Base-by-base conservation (phyloP, 1,140 invertebrate species). In the Drosophila pectinifera region DNA sequence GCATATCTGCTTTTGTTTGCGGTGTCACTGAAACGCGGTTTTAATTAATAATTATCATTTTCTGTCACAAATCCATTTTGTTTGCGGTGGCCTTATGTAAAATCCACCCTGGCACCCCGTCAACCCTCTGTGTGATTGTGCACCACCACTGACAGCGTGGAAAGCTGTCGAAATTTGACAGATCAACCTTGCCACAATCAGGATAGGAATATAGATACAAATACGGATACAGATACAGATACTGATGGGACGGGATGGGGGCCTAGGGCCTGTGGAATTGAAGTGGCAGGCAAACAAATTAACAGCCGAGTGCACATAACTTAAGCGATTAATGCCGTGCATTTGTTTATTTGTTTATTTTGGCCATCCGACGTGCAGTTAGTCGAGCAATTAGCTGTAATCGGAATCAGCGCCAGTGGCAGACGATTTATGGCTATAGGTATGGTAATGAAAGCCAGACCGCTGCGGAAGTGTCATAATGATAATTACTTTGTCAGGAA, bases 41-140 rank as follows among this genome's bases (percentile, higher is more conserved):
- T 84, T 85, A 86, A 86, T 82, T 88, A 88, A 88, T 79, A 82
- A 75, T 78, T 78, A 88, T 53, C 38, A 84, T 76, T 76, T 76
- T 57, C 24, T 74, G 59, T 56, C 72, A 63, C 55, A 58, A 49
- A 38, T 70, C 46, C 53, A 58, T 61, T 57, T 67, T 58, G 51
- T 75, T 64, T 82, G 79, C 55, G 62, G 55, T 70, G 36, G 58
- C 42, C 70, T 54, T 69, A 53, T 26, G 63, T 28, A 34, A 36
- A 69, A 24, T 26, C 28, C 38, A 26, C 46, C 39, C 18, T 24
- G 24, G 14, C 16, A 8, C 16, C n/a, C 24, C 31, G 28, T 16
- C 26, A 26, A 20, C 3, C 11, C 55, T 13, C 18, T 28, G 42
- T 24, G 34, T 34, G 51, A 70, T 72, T 70, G 57, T 70, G 68